Percentiles rank a stretch among this genome's conserved stretches.
These are phyloP conservation scores for Dendrocincla fuliginosa DNA, from an alignment of 2,797 vertebrate species.

Conservation along the genomic window DNA sequence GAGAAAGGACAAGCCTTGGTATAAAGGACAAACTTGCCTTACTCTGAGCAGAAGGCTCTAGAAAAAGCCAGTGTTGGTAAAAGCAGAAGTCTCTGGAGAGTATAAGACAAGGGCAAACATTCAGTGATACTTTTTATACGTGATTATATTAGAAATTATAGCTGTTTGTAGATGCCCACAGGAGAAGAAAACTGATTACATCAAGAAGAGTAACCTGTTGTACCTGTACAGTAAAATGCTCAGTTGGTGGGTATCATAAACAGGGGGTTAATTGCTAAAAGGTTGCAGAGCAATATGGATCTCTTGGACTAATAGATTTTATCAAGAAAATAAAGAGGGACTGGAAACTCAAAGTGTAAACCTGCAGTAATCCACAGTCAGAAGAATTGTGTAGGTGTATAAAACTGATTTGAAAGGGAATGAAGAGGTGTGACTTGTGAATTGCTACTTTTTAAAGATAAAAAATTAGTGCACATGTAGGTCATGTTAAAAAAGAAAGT, in stretches of 20 bases:
- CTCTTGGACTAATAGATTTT: background rate
- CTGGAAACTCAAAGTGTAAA: background rate
- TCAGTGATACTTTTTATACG: background rate
- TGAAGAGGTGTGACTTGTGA: slow-evolving; percentile 29
- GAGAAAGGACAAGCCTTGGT: background rate
- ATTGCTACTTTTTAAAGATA: slow-evolving; percentile 32
- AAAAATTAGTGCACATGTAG: background rate
- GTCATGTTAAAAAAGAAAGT: background rate
- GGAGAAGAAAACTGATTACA: background rate
- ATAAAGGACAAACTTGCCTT: background rate
- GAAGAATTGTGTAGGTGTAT: background rate
- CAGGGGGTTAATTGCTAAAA: background rate
- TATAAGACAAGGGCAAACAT: background rate
- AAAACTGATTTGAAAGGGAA: slow-evolving; percentile 17
- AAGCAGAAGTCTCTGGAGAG: background rate
- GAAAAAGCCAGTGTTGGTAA: background rate
- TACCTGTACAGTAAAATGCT: background rate
- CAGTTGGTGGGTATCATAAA: background rate
- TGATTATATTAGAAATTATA: background rate
- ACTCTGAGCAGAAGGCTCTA: background rate
- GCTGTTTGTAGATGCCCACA: background rate
- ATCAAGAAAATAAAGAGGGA: background rate
- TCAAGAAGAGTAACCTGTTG: background rate
- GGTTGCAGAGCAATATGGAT: background rate
- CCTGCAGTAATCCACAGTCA: background rate